Percentiles rank a stretch among this genome's conserved stretches.
These are phyloP conservation scores for Arion vulgaris DNA, from an alignment of 1,140 invertebrate genomes.

Conservation along the genomic window DNA sequence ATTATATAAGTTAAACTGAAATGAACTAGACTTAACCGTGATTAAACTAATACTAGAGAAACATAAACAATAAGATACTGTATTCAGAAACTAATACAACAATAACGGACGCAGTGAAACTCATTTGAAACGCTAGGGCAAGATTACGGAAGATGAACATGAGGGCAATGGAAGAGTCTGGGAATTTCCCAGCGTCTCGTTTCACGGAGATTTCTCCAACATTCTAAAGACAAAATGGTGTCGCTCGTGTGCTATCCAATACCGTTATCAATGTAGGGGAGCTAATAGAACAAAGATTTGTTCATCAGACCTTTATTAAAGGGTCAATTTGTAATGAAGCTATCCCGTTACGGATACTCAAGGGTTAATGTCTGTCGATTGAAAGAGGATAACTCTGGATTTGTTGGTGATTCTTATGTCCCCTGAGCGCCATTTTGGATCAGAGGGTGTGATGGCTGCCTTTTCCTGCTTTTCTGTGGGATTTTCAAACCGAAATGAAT, in stretches of 20 bases:
- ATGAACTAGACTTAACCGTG: too few species aligned
- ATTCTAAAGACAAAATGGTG: constrained; percentile 22
- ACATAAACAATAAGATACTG: neutral
- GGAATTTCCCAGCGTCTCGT: constrained; percentile 13
- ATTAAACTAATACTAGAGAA: neutral
- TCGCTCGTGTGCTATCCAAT: constrained; percentile 8
- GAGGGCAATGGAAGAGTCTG: neutral
- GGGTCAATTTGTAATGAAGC: constrained; percentile 33
- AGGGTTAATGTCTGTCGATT: constrained; percentile 34
- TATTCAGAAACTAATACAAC: neutral
- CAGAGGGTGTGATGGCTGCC: constrained; percentile 26
- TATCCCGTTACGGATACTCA: constrained; percentile 28
- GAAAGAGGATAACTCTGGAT: constrained; percentile 31
- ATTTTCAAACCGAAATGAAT: neutral
- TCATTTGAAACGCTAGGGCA: neutral
- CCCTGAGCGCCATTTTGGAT: constrained; percentile 33
- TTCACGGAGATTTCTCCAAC: neutral
- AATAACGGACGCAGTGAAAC: neutral
- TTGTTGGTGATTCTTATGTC: neutral
- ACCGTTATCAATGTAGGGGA: neutral
- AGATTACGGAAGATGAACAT: constrained; percentile 35
- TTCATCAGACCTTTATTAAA: constrained; percentile 12
- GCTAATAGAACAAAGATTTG: constrained; percentile 35
- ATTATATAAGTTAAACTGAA: too few species aligned
- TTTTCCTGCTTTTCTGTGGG: neutral